Evolutionary conservation across 2,113 vertebrate species (phyloP).

Genomic region (Tauraco erythrolophus): DNA sequence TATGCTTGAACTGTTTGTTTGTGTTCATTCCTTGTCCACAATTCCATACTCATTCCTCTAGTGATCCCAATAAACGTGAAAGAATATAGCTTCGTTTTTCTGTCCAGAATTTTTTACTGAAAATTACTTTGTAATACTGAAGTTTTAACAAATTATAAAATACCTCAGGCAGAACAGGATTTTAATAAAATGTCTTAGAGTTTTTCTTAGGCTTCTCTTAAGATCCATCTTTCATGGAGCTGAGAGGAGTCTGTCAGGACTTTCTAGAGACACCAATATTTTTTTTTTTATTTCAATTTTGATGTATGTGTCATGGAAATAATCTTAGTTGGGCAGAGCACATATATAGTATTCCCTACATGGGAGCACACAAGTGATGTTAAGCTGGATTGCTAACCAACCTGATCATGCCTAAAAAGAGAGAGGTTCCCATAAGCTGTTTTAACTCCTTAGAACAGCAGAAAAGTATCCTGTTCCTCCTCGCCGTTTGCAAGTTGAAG

Average conservation of each 20-base stretch:
- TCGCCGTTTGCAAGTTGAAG: not conserved
- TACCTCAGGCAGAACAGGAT: not conserved
- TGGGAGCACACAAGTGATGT: not conserved
- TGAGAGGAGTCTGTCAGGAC: not conserved
- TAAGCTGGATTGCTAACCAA: not conserved
- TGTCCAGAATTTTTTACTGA: not conserved
- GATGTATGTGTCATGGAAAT: not conserved
- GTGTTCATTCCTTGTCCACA: not conserved
- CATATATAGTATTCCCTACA: not conserved
- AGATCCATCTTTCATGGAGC: not conserved
- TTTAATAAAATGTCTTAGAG: not conserved
- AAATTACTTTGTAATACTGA: not conserved
- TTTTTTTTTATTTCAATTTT: not conserved
- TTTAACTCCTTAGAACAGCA: not conserved
- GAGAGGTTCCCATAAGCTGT: not conserved
- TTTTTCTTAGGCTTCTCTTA: not conserved
- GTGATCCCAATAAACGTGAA: not conserved
- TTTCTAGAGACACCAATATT: not conserved
- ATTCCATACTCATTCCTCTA: not conserved
- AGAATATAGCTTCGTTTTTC: not conserved
- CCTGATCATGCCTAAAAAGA: not conserved
- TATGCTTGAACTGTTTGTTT: not conserved
- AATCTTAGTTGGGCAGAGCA: not conserved
- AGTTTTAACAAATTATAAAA: not conserved
- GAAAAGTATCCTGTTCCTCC: not conserved